Percentiles rank a stretch among this genome's conserved stretches.
Conservation (phyloP, 2,113 vertebrate genomes). For the Cepphus grylle region DNA sequence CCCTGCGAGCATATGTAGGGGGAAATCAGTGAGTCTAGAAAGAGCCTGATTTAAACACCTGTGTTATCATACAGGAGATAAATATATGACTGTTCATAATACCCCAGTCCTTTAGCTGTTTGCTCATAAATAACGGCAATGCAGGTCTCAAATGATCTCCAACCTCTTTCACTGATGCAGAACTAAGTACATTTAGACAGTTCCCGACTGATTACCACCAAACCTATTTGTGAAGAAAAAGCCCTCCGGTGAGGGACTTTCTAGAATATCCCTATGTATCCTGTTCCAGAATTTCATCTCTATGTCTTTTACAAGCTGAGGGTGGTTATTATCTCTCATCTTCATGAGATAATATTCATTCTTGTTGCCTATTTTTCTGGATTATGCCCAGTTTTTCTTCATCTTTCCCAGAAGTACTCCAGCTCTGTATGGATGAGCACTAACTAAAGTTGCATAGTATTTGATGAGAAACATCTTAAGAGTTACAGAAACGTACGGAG, state of each 20-base stretch:
- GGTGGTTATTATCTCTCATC: background rate
- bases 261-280: background rate
- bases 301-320: background rate
- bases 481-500: background rate
- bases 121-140: background rate
- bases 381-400: background rate
- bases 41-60: background rate
- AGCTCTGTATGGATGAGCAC: background rate
- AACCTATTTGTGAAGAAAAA: background rate
- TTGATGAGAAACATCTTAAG: background rate
- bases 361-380: background rate
- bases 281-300: background rate
- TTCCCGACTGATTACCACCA: background rate
- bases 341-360: background rate
- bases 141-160: background rate
- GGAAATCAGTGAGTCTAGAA: background rate
- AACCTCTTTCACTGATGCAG: background rate
- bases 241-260: background rate
- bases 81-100: background rate
- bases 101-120: background rate
- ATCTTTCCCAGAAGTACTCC: background rate
- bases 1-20: rapidly evolving
- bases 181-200: background rate
- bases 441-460: background rate
- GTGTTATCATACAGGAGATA: background rate